phyloP scores from a whole-genome alignment of 2,797 vertebrate genomes.

The Microhierax caerulescens region DNA sequence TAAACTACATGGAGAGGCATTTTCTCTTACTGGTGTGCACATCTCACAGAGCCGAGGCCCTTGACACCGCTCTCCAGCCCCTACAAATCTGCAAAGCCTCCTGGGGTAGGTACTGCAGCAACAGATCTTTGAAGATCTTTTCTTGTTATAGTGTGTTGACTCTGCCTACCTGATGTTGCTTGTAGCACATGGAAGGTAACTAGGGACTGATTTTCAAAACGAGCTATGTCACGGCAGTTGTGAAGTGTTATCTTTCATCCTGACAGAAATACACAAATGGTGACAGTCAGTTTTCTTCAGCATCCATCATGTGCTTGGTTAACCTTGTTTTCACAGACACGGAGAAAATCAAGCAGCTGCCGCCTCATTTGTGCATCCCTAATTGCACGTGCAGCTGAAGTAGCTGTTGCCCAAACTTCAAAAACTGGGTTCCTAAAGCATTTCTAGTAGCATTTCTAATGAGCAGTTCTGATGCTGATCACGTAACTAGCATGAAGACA shows the following conservation, averaged over 20 bases:
- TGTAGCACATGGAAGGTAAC: background rate
- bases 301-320: background rate
- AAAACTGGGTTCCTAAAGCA: background rate
- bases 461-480: background rate
- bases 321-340: background rate
- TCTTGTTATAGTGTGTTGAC: accelerated
- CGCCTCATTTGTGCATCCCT: background rate
- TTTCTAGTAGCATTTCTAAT: background rate
- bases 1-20: background rate
- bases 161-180: background rate
- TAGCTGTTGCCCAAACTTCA: background rate
- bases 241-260: background rate
- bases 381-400: background rate
- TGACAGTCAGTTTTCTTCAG: background rate
- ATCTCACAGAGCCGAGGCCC: background rate
- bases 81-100: background rate
- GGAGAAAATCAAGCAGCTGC: background rate
- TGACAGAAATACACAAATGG: background rate
- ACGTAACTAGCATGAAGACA: background rate
- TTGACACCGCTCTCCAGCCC: background rate
- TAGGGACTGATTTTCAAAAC: background rate
- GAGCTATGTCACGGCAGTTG: background rate
- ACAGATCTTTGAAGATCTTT: background rate
- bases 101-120: background rate
- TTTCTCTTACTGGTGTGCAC: background rate